phyloP scores from a whole-genome alignment of 1,140 invertebrate species.

The Drosophila sproati region DNA sequence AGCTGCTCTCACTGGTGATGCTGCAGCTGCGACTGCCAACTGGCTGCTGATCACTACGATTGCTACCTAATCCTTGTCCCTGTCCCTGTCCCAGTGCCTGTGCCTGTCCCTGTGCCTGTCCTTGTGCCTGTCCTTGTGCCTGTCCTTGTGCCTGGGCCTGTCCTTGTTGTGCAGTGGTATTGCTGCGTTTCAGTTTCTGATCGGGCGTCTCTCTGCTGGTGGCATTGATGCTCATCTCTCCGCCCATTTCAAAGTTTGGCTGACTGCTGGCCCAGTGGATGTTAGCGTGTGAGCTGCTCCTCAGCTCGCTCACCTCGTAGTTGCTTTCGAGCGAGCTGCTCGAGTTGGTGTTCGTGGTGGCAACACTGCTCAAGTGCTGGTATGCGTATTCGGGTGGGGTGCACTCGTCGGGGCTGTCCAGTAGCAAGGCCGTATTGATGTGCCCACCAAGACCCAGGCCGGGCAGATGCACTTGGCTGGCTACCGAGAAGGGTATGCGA shows the following conservation, averaged over 20 bases:
- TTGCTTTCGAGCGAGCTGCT: constrained; percentile 79
- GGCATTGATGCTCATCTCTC: constrained; percentile 67
- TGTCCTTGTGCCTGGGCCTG: background rate
- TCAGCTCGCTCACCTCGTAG: constrained; percentile 65
- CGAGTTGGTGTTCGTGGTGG: constrained; percentile 73
- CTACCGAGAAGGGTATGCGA: constrained; percentile 47
- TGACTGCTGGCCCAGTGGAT: constrained; percentile 67
- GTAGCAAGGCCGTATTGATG: constrained; percentile 73
- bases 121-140: too few relatives aligned
- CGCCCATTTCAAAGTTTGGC: constrained; percentile 63
- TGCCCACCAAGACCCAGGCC: constrained; percentile 66
- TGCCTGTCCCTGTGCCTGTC: background rate
- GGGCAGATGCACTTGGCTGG: constrained; percentile 65
- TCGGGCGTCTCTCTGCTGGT: constrained; percentile 19
- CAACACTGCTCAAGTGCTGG: constrained; percentile 77
- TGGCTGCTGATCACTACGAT: constrained; percentile 32
- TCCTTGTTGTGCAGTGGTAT: constrained; percentile 13
- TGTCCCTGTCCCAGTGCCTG: background rate
- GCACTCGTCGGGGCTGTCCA: constrained; percentile 80
- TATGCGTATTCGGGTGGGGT: constrained; percentile 82
- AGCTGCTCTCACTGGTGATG: constrained; percentile 79
- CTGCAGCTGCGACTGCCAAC: constrained; percentile 71
- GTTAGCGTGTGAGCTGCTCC: constrained; percentile 65
- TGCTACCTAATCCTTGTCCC: constrained; percentile 19
- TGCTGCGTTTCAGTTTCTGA: constrained; percentile 34